phyloP scores from a whole-genome alignment of 2,113 vertebrate species.

The Nyctibius bracteatus region DNA sequence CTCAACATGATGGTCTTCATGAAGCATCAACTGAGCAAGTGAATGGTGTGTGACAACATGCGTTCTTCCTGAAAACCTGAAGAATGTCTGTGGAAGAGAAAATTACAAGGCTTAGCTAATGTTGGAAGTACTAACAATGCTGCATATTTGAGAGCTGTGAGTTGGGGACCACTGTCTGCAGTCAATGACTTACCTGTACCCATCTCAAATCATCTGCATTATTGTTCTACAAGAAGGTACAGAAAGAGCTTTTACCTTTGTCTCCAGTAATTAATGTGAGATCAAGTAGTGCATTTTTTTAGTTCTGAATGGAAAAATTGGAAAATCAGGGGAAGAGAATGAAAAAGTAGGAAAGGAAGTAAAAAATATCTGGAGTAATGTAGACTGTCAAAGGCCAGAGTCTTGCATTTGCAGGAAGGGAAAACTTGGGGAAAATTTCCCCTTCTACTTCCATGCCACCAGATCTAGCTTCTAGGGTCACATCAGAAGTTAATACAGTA shows the following conservation, averaged over 20 bases:
- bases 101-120: neutral
- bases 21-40: neutral
- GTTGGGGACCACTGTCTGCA: neutral
- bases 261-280: neutral
- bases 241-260: neutral
- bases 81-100: neutral
- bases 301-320: neutral
- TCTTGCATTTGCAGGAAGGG: neutral
- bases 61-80: neutral
- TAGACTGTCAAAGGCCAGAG: neutral
- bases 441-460: neutral
- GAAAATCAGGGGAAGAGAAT: neutral
- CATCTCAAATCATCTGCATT: neutral
- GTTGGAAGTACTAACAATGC: neutral
- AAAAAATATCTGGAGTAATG: neutral
- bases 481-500: neutral
- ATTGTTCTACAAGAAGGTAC: neutral
- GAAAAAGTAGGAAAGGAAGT: neutral
- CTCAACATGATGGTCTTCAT: fast-evolving
- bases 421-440: neutral
- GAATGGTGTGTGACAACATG: neutral
- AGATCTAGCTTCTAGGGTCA: neutral
- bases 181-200: neutral
- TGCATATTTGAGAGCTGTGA: fast-evolving
- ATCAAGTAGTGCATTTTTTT: neutral